Evolutionary conservation across 2,888 invertebrate species (phyloP).

Genomic region (Formica aserva): DNA sequence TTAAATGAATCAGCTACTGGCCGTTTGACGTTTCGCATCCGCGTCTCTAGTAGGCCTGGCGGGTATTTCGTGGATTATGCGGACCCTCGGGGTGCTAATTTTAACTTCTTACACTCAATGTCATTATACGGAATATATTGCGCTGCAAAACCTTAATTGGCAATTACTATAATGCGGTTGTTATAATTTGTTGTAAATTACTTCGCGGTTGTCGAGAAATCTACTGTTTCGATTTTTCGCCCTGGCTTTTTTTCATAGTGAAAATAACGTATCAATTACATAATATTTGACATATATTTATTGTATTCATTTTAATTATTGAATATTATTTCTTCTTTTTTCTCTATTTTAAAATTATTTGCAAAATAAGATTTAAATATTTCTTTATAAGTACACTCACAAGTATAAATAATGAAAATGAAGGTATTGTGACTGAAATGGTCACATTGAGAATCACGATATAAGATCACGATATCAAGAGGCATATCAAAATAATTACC

Average conservation of each 20-base stretch:
- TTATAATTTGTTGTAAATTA: slow-evolving; percentile 43
- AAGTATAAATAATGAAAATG: not conserved
- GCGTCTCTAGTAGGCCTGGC: slow-evolving; percentile 23
- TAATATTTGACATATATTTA: not conserved
- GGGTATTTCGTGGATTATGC: slow-evolving; percentile 28
- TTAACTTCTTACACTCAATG: slow-evolving; percentile 27
- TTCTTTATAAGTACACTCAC: not conserved
- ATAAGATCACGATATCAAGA: slow-evolving; percentile 24
- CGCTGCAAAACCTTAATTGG: slow-evolving; percentile 42
- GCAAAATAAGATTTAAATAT: not conserved
- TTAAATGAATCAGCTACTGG: slow-evolving; percentile 51
- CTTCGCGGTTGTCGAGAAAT: slow-evolving; percentile 24
- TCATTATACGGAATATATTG: slow-evolving; percentile 35
- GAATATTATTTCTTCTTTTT: not conserved
- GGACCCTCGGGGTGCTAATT: slow-evolving; percentile 35
- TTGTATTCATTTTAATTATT: not conserved
- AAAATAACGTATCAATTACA: not conserved
- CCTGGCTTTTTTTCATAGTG: not conserved
- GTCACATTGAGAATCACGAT: not conserved
- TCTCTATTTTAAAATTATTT: not conserved
- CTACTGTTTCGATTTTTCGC: slow-evolving; percentile 12
- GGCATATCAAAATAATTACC: slow-evolving; percentile 36
- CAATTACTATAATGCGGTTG: slow-evolving; percentile 43
- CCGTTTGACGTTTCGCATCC: slow-evolving; percentile 41
- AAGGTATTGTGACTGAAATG: not conserved